Evolutionary conservation across 2,888 invertebrate genomes (phyloP).

Genomic region (Philaethria dido): DNA sequence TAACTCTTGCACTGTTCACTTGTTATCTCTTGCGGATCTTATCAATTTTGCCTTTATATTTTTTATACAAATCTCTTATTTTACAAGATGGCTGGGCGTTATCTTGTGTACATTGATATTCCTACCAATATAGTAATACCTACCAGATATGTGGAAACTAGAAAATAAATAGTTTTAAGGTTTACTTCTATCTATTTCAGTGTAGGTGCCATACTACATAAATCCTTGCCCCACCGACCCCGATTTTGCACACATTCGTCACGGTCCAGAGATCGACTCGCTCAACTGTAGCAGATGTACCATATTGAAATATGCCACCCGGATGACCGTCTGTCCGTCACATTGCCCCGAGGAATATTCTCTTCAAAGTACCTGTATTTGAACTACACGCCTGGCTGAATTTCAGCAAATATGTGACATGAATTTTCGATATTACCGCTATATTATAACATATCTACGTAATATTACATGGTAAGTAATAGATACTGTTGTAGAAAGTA

Average conservation of each 20-base stretch:
- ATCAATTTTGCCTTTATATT: too few relatives aligned
- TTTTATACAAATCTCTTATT: too few relatives aligned
- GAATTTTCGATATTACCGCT: conserved; percentile 55
- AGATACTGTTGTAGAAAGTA: too few relatives aligned
- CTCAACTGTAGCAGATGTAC: conserved; percentile 63
- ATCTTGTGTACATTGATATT: too few relatives aligned
- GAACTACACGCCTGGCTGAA: conserved; percentile 65
- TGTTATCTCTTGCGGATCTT: too few relatives aligned
- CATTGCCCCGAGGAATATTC: conserved; percentile 66
- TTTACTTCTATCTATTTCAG: conserved; percentile 10
- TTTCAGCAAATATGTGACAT: conserved; percentile 63
- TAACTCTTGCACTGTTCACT: too few relatives aligned
- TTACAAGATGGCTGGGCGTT: too few relatives aligned
- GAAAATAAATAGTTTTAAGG: too few relatives aligned
- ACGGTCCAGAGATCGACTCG: conserved; percentile 62
- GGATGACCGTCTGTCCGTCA: conserved; percentile 65
- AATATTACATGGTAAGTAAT: too few relatives aligned
- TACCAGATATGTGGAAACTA: too few relatives aligned
- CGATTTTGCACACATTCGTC: conserved; percentile 66
- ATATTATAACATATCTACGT: background rate
- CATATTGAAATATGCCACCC: conserved; percentile 77
- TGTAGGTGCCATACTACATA: conserved; percentile 18
- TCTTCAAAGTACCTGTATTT: conserved; percentile 70
- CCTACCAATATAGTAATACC: too few relatives aligned
- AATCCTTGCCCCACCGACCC: conserved; percentile 36